Base-by-base conservation (phyloP, 2,113 vertebrate genomes). In the Oplegnathus fasciatus region DNA sequence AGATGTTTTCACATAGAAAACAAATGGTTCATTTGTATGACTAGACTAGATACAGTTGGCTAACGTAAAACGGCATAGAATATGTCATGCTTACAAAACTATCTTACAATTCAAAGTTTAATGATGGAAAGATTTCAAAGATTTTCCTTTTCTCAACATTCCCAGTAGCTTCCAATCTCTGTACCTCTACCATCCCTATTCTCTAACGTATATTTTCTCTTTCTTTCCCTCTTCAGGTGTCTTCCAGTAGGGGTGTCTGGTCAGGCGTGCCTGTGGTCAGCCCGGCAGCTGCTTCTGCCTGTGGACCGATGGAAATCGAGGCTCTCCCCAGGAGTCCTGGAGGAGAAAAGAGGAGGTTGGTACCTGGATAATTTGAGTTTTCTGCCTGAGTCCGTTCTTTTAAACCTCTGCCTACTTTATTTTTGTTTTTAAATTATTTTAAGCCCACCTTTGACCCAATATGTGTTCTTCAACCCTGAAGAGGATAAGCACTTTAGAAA, bases 291-390 rank as follows among this genome's bases (percentile, higher is more conserved):
- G 90, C 96, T 52, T 91, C 96, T 77, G 93, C 93, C 6, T 95
- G 96, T 28, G 87, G 95, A 76, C 94, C 96, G 4, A 93, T 98
- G 86, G 97, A 99, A 91, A 97, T 97, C 71, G 96, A 97, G 90
- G 95, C 96, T 87, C 94, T 98, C 60, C 96, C 97, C 65, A 94
- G 94, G 77, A 98, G 95, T 89, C 96, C 97, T 11, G 96, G 96
- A 72, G 90, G 89, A 15, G 96, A 97, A 83, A 97, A 96, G 85
- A 97, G 96, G 92, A 97, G 97, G 98, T 99, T 94, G 83, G 92
- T 92, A 82, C 66, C 62, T 37, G 6, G 13, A 26, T 61, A 20
- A 66, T 34, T 62, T 30, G 6, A 46, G 18, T 37, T 2, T 75
- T 57, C 8, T 1, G 2, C 9, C 14, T 28, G 2, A 48, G 28